Percentiles rank a stretch among this genome's conserved stretches.
Evolutionary conservation across 2,797 vertebrate genomes (phyloP).

Genomic region (Siniperca undulata): DNA sequence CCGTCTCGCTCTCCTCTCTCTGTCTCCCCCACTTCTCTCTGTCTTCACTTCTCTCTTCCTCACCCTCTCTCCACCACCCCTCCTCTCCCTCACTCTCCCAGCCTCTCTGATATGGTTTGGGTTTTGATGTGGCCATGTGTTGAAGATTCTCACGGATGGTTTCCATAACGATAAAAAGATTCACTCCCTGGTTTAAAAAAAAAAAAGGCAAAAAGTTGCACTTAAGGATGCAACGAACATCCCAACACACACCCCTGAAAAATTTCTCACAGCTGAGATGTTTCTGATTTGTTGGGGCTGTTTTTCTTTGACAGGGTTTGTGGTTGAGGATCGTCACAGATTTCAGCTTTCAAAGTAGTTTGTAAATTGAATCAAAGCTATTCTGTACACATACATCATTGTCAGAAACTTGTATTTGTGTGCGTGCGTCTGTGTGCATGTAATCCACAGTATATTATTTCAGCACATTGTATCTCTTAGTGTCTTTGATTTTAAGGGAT

Average conservation of each 20-base stretch:
- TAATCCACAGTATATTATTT: constrained; percentile 35
- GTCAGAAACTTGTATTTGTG: constrained; percentile 42
- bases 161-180: constrained; percentile 82
- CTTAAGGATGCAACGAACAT: constrained; percentile 49
- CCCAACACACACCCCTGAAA: constrained; percentile 20
- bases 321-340: constrained; percentile 62
- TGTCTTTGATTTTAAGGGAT: constrained; percentile 23
- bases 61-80: constrained; percentile 21
- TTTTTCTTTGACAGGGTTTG: constrained; percentile 73
- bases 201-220: constrained; percentile 40
- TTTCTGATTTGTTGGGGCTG: constrained; percentile 73
- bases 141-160: constrained; percentile 79
- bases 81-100: constrained; percentile 19
- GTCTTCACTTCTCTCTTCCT: constrained; percentile 17
- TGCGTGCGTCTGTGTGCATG: not conserved
- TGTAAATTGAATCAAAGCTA: constrained; percentile 70
- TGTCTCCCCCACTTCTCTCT: constrained; percentile 15
- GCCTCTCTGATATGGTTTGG: constrained; percentile 79
- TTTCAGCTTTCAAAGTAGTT: constrained; percentile 68
- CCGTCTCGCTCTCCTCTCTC: constrained; percentile 24
- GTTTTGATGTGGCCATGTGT: constrained; percentile 78
- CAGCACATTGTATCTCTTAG: constrained; percentile 32
- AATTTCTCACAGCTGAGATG: constrained; percentile 63
- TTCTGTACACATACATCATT: constrained; percentile 62
- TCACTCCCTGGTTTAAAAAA: constrained; percentile 46